Evolutionary conservation across 2,797 vertebrate genomes (phyloP), one percentile per base, ranked within the genome.

Genomic region (Sphenopsis melanotis): DNA sequence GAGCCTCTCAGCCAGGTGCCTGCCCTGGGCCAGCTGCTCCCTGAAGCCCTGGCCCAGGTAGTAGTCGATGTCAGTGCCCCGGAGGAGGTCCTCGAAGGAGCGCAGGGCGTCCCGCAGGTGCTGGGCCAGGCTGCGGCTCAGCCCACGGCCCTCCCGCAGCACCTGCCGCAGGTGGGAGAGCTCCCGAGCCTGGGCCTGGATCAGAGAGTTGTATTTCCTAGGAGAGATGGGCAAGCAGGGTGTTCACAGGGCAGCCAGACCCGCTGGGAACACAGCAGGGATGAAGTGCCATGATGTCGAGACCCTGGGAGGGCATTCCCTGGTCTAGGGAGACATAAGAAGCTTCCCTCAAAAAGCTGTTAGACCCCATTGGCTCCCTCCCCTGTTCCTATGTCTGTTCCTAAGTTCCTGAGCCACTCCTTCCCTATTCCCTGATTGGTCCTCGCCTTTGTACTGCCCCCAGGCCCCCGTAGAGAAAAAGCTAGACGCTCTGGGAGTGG

Each of bases 101-200:
- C 98, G 98, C 80, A 99, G 98, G 70, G 98, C 98, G 27, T 99
- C 98, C 0, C 94, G 98, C 36, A 98, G 97, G 87, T 99, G 98
- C 94, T 99, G 99, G 39, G 94, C 97, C 87, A 99, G 98, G 95
- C 98, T 97, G 91, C 95, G 98, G 93, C 98, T 98, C 63, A 98
- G 95, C 2, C 98, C 98, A 0, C 97, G 97, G 5, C 98, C 99
- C 92, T 99, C 98, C 23, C 98, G 96, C 96, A 99, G 97, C 15
- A 95, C 97, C 98, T 99, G 99, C 26, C 99, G 98, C 61, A 99
- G 96, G 80, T 98, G 98, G 8, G 99, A 99, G 22, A 99, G 98
- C 93, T 99, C 99, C n/a, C 98, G 97, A 70, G 99, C 99, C 97
- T 99, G 99, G 2, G 98, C 98, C 94, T 99, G 98, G 97, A 99